phyloP scores from a whole-genome alignment of 2,113 vertebrate species.

The Corydoras maculifer region DNA sequence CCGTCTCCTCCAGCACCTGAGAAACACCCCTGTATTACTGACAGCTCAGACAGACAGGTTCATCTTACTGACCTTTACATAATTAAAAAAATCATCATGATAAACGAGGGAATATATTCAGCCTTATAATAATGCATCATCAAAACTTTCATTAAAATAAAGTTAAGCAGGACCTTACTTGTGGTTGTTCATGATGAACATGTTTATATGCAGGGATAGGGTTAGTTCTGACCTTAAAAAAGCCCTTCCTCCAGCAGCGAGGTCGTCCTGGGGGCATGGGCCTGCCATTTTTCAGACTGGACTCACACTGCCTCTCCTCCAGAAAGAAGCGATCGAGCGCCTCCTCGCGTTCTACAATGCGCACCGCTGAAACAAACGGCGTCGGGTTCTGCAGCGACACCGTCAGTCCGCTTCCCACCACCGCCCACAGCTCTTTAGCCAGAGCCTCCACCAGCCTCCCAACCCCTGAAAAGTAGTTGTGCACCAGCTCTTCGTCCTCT shows the following conservation, averaged over 20 bases:
- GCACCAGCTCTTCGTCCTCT: conserved; percentile 63
- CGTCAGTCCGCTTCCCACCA: conserved; percentile 67
- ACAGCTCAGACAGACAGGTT: no score
- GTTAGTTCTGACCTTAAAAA: conserved; percentile 63
- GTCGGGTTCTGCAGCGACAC: conserved; percentile 80
- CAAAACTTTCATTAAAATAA: no score
- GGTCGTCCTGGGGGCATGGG: conserved; percentile 74
- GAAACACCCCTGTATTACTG: background rate
- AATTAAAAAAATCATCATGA: no score
- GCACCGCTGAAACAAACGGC: conserved; percentile 81
- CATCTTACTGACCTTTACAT: no score
- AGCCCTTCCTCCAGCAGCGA: conserved; percentile 79
- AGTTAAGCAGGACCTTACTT: no score
- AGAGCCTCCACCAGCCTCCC: conserved; percentile 75
- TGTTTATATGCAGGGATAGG: no score
- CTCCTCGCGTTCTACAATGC: conserved; percentile 89
- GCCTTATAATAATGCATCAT: no score
- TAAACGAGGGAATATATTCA: no score
- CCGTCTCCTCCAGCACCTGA: conserved; percentile 69
- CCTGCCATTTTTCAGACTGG: conserved; percentile 28
- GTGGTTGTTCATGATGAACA: no score
- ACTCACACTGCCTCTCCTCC: conserved; percentile 51
- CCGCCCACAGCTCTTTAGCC: conserved; percentile 76
- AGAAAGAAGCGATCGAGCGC: conserved; percentile 64
- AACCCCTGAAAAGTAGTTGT: conserved; percentile 77